Percentiles rank a stretch among this genome's conserved stretches.
These are phyloP conservation scores for Xiphorhynchus erythropygius DNA, from an alignment of 2,797 vertebrate species.

Conservation along the genomic window DNA sequence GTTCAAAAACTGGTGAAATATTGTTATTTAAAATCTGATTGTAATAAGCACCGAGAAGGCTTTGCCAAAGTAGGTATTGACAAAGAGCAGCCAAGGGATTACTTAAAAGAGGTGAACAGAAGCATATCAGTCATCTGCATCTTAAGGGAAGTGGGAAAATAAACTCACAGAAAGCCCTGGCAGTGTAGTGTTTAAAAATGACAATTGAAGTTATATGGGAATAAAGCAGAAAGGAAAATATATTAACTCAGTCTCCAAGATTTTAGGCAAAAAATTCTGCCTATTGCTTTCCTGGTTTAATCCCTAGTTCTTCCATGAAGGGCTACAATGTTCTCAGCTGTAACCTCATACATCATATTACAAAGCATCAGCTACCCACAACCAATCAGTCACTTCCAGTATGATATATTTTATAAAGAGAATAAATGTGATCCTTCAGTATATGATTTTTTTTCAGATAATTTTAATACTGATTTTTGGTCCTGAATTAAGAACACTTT, in stretches of 20 bases:
- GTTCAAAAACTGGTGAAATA: neutral
- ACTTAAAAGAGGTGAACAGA: neutral
- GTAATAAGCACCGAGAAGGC: neutral
- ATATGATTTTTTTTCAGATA: neutral
- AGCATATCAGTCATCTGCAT: neutral
- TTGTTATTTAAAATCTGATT: neutral
- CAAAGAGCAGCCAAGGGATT: neutral
- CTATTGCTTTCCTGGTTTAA: neutral
- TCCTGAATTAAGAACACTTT: neutral
- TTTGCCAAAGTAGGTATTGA: neutral
- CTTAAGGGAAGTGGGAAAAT: neutral
- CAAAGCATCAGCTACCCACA: neutral
- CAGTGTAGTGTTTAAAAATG: neutral
- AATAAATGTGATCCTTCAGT: neutral
- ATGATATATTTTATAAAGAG: neutral
- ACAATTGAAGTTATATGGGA: neutral
- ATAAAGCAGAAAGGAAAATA: neutral
- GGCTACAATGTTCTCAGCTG: neutral
- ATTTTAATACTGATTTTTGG: neutral
- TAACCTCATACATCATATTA: neutral
- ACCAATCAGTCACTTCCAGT: neutral
- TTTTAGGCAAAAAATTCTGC: neutral
- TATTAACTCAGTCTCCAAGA: neutral
- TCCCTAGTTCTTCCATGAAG: neutral
- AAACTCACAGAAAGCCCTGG: neutral